Evolutionary conservation across 2,113 vertebrate species (phyloP).

Genomic region (Scalopus aquaticus): DNA sequence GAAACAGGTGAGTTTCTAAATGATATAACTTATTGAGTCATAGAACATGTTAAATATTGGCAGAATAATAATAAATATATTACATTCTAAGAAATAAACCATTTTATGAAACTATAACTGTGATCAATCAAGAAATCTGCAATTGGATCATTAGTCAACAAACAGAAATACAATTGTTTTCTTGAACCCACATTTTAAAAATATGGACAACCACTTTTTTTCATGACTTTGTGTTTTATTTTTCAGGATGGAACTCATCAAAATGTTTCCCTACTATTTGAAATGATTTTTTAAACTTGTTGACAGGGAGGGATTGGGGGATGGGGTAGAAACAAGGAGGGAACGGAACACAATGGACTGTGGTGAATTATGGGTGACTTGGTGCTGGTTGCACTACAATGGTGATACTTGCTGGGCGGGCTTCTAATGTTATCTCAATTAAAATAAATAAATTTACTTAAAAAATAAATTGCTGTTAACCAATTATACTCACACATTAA

Average conservation of each 20-base stretch:
- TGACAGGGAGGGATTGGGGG: too few species aligned
- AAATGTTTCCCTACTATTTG: background rate
- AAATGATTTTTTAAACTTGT: background rate
- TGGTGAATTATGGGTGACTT: too few species aligned
- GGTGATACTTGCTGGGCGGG: too few species aligned
- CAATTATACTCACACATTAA: background rate
- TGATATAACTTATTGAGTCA: background rate
- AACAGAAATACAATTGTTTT: background rate
- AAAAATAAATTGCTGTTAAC: background rate
- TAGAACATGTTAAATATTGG: background rate
- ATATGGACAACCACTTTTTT: background rate
- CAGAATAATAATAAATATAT: background rate
- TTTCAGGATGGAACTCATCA: background rate
- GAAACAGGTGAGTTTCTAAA: background rate
- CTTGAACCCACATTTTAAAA: background rate
- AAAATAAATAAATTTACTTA: too few species aligned
- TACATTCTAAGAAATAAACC: background rate
- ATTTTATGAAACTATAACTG: background rate
- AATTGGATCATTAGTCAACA: background rate
- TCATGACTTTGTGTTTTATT: background rate
- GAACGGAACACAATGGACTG: too few species aligned
- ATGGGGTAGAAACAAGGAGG: too few species aligned
- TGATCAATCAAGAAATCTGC: background rate
- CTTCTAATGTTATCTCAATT: too few species aligned
- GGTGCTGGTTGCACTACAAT: too few species aligned